phyloP scores from a whole-genome alignment of 1,140 invertebrate species.

The Drosophila parvula region DNA sequence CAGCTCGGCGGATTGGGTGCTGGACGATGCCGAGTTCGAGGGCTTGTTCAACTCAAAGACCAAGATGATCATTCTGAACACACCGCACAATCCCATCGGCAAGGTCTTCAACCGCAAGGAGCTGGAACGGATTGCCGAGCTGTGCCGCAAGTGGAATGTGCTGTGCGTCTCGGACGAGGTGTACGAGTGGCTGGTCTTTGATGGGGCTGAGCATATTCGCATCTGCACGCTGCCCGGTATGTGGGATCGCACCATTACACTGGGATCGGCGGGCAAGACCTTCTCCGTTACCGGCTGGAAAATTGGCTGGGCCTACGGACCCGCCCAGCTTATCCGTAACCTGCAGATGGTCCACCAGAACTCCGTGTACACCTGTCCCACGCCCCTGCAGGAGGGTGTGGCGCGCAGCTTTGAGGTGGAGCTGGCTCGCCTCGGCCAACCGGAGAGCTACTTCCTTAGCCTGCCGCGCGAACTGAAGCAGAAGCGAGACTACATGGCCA shows the following conservation, averaged over 20 bases:
- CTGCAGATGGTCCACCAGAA: constrained; percentile 97
- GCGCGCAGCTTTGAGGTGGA: constrained; percentile 96
- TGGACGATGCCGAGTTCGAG: constrained; percentile 93
- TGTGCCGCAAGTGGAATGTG: constrained; percentile 97
- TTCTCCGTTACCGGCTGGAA: constrained; percentile 99
- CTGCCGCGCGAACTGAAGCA: constrained; percentile 90
- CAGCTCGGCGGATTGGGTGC: constrained; percentile 93
- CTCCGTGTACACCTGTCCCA: constrained; percentile 95
- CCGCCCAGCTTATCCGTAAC: constrained; percentile 91
- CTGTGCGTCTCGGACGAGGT: constrained; percentile 98
- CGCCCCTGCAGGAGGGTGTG: constrained; percentile 95
- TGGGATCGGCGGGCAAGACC: constrained; percentile 98
- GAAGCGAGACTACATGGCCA: constrained; percentile 94
- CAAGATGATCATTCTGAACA: constrained; percentile 98
- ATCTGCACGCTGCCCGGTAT: constrained; percentile 97
- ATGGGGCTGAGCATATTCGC: constrained; percentile 93
- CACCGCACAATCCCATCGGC: constrained; percentile 97
- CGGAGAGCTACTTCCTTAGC: constrained; percentile 94
- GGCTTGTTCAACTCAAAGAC: constrained; percentile 95
- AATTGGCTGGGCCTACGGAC: constrained; percentile 98
- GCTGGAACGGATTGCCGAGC: constrained; percentile 91
- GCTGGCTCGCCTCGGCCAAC: constrained; percentile 87
- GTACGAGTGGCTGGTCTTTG: constrained; percentile 98
- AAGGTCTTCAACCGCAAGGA: constrained; percentile 93
- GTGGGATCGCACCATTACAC: constrained; percentile 99